Conservation (phyloP, 2,797 vertebrate species). For the Echiichthys vipera region DNA sequence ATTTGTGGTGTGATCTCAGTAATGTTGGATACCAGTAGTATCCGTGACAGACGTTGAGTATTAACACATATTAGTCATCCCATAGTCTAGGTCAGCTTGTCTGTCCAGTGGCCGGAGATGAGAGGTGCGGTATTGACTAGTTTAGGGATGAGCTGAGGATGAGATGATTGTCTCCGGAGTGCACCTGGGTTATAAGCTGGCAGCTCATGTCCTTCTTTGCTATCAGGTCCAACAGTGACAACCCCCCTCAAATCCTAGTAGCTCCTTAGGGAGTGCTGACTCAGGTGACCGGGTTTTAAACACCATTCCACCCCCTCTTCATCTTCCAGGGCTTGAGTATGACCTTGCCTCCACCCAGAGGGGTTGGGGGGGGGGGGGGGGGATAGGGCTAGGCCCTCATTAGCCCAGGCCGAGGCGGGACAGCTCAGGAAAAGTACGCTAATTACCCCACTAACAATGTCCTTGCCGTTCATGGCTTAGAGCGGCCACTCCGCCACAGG, state of each 20-base stretch:
- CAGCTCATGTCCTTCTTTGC: slow-evolving; percentile 84
- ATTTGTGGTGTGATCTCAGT: slow-evolving; percentile 15
- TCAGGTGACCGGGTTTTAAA: slow-evolving; percentile 87
- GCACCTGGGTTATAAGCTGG: slow-evolving; percentile 76
- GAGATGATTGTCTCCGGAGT: slow-evolving; percentile 78
- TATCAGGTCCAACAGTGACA: slow-evolving; percentile 62
- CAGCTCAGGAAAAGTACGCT: slow-evolving; percentile 80
- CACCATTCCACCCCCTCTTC: slow-evolving; percentile 63
- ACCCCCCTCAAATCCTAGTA: slow-evolving; percentile 53
- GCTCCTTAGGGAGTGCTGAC: slow-evolving; percentile 87
- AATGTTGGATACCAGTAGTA: slow-evolving; percentile 19
- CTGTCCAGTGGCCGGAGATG: slow-evolving; percentile 61
- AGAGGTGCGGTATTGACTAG: slow-evolving; percentile 74
- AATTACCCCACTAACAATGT: slow-evolving; percentile 87
- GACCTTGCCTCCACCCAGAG: slow-evolving; percentile 81
- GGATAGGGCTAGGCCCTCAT: slow-evolving; percentile 79
- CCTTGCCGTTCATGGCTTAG: slow-evolving; percentile 84
- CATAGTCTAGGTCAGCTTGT: slow-evolving; percentile 63
- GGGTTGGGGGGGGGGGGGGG: slow-evolving; percentile 62
- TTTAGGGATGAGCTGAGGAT: slow-evolving; percentile 81
- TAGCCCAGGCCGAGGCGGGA: slow-evolving; percentile 78
- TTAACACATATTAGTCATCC: slow-evolving; percentile 40
- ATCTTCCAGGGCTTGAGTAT: slow-evolving; percentile 67
- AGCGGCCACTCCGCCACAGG: slow-evolving; percentile 72
- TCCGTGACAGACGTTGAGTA: slow-evolving; percentile 41